Base-by-base conservation (phyloP, 2,888 invertebrate species). In the Frankliniella intonsa region DNA sequence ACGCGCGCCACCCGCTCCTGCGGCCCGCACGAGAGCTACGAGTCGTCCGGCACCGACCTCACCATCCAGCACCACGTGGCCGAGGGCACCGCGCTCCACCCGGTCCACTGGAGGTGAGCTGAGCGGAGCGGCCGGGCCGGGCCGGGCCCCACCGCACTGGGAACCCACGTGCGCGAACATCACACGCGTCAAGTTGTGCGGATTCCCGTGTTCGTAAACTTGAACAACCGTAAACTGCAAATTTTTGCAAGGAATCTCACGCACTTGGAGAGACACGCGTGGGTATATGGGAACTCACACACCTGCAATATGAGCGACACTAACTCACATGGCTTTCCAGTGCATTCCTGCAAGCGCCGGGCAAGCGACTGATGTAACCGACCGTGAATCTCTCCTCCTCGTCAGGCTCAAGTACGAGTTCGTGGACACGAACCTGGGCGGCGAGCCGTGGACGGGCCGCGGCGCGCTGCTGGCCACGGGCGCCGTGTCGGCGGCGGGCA, bases 1-100 rank as follows among this genome's bases (percentile, higher is more conserved):
- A 93, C 93, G 17, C 91, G 95, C 84, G 90, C 92, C 79, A 95
- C 95, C 17, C 90, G 96, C 79, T 95, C 95, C 0, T 96, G 96
- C 86, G 91, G 92, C 80, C 90, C 91, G 17, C 91, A 94, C 69
- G 96, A 96, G 88, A 95, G 95, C 85, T 96, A 96, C 88, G 91
- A 95, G 81, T 92, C 92, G 10, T 85, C 86, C 11, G 86, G 86
- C 80, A 85, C 85, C 55, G 84, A 85, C 82, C 85, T 88, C 82
- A 86, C 86, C 83, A 84, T 88, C 81, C 86, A 87, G 80, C 87
- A 87, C 83, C 84, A 83, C 82, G 81, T 76, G 19, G 80, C 92
- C 88, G 91, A 91, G 81, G 94, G 95, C 62, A 95, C 95, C 1
- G 95, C 95, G 2, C 90, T 95, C 19, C 94, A 95, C 86, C 95